Conservation (phyloP, 1,140 invertebrate genomes). For the Elysia chlorotica region DNA sequence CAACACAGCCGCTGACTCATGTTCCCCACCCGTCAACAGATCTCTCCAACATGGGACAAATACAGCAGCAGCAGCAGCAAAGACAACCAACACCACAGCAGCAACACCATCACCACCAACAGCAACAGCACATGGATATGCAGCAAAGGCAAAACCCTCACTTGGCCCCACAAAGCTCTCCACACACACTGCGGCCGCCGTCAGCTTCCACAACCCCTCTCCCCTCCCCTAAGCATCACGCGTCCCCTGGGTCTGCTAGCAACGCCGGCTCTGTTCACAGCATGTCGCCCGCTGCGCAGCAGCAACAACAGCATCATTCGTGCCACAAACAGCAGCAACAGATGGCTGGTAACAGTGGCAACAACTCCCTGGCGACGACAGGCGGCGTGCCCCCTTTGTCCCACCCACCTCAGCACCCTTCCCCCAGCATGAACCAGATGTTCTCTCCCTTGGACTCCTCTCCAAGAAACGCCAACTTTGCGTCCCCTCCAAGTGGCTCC, state of each 20-base stretch:
- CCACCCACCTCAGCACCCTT: constrained; percentile 16
- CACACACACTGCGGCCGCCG: constrained; percentile 15
- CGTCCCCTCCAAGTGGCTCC: constrained; percentile 18
- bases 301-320: constrained; percentile 15
- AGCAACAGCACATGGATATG: constrained; percentile 15
- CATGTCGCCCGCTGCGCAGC: constrained; percentile 21
- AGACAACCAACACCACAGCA: constrained; percentile 7
- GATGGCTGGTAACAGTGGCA: not conserved
- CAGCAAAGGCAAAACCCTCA: constrained; percentile 17
- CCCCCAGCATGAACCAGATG: constrained; percentile 1
- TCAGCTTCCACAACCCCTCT: constrained; percentile 19
- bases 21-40: not conserved
- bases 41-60: not conserved
- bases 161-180: constrained; percentile 15
- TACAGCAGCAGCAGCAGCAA: constrained; percentile 14
- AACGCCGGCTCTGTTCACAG: constrained; percentile 20
- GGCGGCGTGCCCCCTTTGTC: constrained; percentile 16
- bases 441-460: constrained; percentile 11
- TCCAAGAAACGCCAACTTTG: not conserved
- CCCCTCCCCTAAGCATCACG: constrained; percentile 17
- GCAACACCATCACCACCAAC: constrained; percentile 10
- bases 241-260: constrained; percentile 21
- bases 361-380: constrained; percentile 17
- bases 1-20: constrained; percentile 5
- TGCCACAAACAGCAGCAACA: not conserved